These are phyloP conservation scores for Euwallacea fornicatus DNA, from an alignment of 1,140 invertebrate species.

Conservation along the genomic window DNA sequence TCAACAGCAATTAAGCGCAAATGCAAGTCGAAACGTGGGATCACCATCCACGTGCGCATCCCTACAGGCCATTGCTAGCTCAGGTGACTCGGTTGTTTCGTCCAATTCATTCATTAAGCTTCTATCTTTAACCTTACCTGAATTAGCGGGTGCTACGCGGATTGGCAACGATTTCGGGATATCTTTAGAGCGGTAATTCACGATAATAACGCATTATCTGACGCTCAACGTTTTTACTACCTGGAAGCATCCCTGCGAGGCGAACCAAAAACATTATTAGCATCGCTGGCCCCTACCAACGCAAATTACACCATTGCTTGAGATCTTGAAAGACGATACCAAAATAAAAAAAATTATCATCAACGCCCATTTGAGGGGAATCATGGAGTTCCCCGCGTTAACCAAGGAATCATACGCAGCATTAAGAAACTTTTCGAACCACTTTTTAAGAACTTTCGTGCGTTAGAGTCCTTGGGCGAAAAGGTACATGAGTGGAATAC, in stretches of 20 bases:
- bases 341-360: constrained; percentile 32
- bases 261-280: too few relatives aligned
- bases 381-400: too few relatives aligned
- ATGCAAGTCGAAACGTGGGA: too few relatives aligned
- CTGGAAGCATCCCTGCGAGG: too few relatives aligned
- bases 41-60: too few relatives aligned
- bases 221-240: too few relatives aligned
- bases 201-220: constrained; percentile 38
- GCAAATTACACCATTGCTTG: constrained; percentile 32
- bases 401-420: constrained; percentile 17
- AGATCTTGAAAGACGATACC: constrained; percentile 22
- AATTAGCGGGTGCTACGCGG: too few relatives aligned
- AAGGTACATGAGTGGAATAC: too few relatives aligned
- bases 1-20: neutral
- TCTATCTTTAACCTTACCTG: constrained; percentile 30
- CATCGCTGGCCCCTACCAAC: too few relatives aligned
- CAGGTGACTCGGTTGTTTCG: neutral
- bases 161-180: constrained; percentile 48
- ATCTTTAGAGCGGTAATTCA: constrained; percentile 46
- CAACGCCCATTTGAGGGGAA: constrained; percentile 19
- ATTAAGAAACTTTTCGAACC: constrained; percentile 19
- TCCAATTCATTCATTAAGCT: constrained; percentile 3
- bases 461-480: constrained; percentile 14
- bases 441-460: constrained; percentile 11
- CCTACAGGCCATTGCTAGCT: too few relatives aligned